These are phyloP conservation scores for Acromyrmex heyeri DNA, from an alignment of 1,140 invertebrate species.

Conservation along the genomic window DNA sequence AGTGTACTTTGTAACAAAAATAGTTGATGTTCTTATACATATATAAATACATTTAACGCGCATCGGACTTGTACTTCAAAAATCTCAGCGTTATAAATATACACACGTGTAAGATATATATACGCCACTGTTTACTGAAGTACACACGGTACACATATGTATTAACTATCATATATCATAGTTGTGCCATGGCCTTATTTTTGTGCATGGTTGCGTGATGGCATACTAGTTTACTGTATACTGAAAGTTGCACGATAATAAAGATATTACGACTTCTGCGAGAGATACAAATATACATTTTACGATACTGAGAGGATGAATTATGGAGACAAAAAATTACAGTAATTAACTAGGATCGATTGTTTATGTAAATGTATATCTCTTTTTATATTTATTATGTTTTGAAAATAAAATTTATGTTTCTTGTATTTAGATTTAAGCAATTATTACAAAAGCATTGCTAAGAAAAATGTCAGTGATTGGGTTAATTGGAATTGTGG, in stretches of 20 bases:
- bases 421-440: not conserved
- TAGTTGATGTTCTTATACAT: not conserved
- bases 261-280: constrained; percentile 12
- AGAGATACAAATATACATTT: not conserved
- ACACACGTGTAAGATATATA: not conserved
- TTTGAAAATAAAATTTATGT: not conserved
- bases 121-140: constrained; percentile 1
- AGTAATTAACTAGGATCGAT: not conserved
- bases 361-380: not conserved
- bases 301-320: not conserved
- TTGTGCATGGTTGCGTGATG: not conserved
- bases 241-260: constrained; percentile 12
- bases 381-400: not conserved
- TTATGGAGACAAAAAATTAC: not conserved
- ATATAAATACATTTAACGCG: not conserved
- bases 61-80: constrained; percentile 1
- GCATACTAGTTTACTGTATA: constrained; percentile 7
- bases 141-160: not conserved
- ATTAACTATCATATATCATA: not conserved
- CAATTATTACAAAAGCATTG: not conserved
- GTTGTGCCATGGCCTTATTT: not conserved
- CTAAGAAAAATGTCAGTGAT: too few relatives aligned
- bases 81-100: not conserved
- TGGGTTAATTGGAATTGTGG: too few relatives aligned
- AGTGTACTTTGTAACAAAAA: not conserved